Conservation (phyloP, 1,140 invertebrate species). For the Homalodisca vitripennis region DNA sequence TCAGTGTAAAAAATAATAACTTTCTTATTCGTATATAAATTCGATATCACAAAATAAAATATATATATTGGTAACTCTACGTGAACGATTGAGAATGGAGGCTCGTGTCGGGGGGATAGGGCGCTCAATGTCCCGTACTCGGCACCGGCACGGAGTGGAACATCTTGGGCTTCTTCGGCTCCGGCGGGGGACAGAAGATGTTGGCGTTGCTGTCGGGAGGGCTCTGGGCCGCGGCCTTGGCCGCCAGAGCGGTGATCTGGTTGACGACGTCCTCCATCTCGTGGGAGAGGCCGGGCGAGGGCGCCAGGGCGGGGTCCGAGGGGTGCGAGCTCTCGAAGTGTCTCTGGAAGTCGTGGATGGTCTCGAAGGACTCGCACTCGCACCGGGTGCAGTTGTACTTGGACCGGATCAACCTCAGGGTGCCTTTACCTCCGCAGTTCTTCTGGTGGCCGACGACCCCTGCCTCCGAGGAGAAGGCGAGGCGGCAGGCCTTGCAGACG, state of each 20-base stretch:
- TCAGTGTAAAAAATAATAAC: conserved; percentile 27
- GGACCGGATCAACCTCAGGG: conserved; percentile 63
- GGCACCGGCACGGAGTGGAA: conserved; percentile 33
- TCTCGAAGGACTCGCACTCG: conserved; percentile 58
- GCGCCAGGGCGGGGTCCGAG: conserved; percentile 39
- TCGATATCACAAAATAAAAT: conserved; percentile 32
- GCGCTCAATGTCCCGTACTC: conserved; percentile 35
- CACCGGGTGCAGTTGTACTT: conserved; percentile 71
- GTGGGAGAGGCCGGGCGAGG: conserved; percentile 58
- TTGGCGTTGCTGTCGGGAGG: conserved; percentile 40
- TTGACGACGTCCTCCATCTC: conserved; percentile 83
- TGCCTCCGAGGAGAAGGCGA: conserved; percentile 67
- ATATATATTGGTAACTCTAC: conserved; percentile 26
- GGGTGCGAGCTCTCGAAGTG: conserved; percentile 50
- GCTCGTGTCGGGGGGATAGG: background rate
- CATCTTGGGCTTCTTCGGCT: conserved; percentile 35
- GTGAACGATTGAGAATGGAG: background rate
- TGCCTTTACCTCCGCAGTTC: conserved; percentile 51
- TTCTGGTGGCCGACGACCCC: conserved; percentile 47
- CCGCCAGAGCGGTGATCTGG: conserved; percentile 74
- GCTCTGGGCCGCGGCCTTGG: conserved; percentile 55
- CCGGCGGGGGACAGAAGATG: conserved; percentile 38
- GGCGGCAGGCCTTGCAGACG: conserved; percentile 82
- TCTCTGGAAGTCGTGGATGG: conserved; percentile 58
- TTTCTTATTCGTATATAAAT: conserved; percentile 26